Evolutionary conservation across 2,113 vertebrate genomes (phyloP), one percentile per base, ranked within the genome.

Genomic region (Notiomystis cincta): DNA sequence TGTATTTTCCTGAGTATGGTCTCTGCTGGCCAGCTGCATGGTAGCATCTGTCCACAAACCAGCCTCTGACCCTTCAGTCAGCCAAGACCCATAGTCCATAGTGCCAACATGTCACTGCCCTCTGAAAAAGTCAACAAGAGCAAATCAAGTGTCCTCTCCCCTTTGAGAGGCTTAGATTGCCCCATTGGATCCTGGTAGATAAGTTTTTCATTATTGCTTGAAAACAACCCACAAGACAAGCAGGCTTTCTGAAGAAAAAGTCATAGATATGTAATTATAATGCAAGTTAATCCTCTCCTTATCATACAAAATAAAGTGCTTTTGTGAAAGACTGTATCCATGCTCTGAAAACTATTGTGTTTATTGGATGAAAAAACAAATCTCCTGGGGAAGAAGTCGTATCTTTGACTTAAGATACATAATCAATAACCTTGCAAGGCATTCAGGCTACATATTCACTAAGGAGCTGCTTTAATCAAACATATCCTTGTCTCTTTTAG

Each of bases 351-450:
- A 40, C 30, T 70, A 21, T 53, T 70, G 19, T 93, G 66, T 73
- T 97, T 90, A 93, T 45, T 60, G 61, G 44, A 83, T 78, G 40
- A 64, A 38, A 57, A 96, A 94, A 91, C 8, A 71, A 84, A 64
- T 81, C 47, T 94, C 57, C 62, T 67, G 48, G 78, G 95, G 38
- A 70, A 35, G 62, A 83, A 82, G 61, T 92, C 38, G 1, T 82
- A 86, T 96, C 95, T 95, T 91, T 78, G 54, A 84, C 51, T 81
- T 65, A 50, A 94, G 80, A 64, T 82, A 82, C 62, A 53, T 78
- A 89, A 96, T 96, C 87, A 95, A 89, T 98, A 97, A 96, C 73
- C 92, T 96, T 83, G 77, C 71, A 54, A 93, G 76, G 61, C 28
- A 90, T 69, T 93, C 83, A 91, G 82, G 30, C 82, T 97, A 86